Evolutionary conservation across 2,888 invertebrate species (phyloP).

Genomic region (Oscheius myriophilus): DNA sequence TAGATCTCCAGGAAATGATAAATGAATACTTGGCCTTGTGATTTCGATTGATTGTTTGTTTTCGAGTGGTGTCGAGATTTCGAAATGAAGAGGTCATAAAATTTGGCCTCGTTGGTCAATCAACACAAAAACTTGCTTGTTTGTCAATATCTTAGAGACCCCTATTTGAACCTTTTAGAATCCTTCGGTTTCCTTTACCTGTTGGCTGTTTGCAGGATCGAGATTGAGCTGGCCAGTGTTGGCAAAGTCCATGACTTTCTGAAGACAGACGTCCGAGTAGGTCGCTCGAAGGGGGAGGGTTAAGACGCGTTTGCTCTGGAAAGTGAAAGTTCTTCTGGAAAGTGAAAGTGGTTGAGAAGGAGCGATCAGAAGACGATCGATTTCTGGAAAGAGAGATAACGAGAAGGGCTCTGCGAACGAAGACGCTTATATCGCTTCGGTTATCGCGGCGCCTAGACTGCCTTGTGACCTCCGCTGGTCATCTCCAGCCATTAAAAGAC

Average conservation of each 20-base stretch:
- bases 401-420: constrained; percentile 3
- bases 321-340: neutral
- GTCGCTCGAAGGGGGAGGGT: constrained; percentile 15
- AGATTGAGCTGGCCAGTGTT: constrained; percentile 18
- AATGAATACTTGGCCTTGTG: neutral
- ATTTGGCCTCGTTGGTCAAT: neutral
- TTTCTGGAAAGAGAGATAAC: constrained; percentile 11
- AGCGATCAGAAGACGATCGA: constrained; percentile 6
- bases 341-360: neutral
- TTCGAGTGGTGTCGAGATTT: neutral
- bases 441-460: neutral
- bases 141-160: no score
- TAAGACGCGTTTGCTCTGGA: constrained; percentile 21
- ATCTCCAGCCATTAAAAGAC: constrained; percentile 4
- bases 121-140: neutral
- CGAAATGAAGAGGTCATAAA: no score
- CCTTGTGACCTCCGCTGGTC: neutral
- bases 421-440: constrained; percentile 18
- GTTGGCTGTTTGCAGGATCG: constrained; percentile 15
- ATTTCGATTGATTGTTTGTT: neutral
- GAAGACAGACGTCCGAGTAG: constrained; percentile 22
- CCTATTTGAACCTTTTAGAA: no score
- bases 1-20: no score
- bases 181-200: neutral
- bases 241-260: constrained; percentile 24